A percentile compares a stretch with the other conserved stretches of the same genome.
Evolutionary conservation across 2,888 invertebrate genomes (phyloP).

Genomic region (Plagodis pulveraria): DNA sequence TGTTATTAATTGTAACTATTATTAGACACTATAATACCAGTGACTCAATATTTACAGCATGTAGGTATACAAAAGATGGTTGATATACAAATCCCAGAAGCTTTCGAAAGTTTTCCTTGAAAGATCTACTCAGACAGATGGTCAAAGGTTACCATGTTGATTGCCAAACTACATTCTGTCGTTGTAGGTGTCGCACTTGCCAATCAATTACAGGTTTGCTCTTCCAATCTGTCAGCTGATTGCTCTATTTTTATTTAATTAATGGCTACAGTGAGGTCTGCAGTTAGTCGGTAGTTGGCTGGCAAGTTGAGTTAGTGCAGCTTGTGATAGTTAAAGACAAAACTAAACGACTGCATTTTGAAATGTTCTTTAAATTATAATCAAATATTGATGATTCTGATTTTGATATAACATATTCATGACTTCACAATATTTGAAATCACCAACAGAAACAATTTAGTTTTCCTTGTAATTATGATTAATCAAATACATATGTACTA

Average conservation of each 20-base stretch:
- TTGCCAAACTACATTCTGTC: slow-evolving; percentile 51
- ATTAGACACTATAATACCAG: slow-evolving; percentile 20
- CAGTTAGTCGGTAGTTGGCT: slow-evolving; percentile 39
- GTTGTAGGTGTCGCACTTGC: slow-evolving; percentile 52
- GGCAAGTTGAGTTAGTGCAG: slow-evolving; percentile 53
- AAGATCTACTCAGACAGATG: slow-evolving; percentile 25
- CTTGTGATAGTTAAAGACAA: slow-evolving; percentile 34
- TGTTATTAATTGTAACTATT: slow-evolving; percentile 27
- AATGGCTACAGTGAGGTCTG: slow-evolving; percentile 23
- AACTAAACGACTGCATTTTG: slow-evolving; percentile 28
- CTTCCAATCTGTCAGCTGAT: slow-evolving; percentile 44
- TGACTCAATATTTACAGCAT: slow-evolving; percentile 45
- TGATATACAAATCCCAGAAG: slow-evolving; percentile 5
- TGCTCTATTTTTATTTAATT: slow-evolving; percentile 43
- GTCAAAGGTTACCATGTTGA: slow-evolving; percentile 43
- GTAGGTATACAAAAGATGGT: slow-evolving; percentile 26
- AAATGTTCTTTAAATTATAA: too few species aligned
- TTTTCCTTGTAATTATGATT: too few species aligned
- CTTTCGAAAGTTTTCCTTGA: slow-evolving; percentile 16
- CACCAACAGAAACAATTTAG: too few species aligned
- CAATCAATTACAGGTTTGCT: slow-evolving; percentile 52
- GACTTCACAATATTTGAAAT: too few species aligned
- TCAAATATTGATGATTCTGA: not conserved
- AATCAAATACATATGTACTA: not conserved
- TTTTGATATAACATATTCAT: not conserved